Evolutionary conservation across 2,113 vertebrate species (phyloP), one percentile per base, ranked within the genome.

Genomic region (Rhombomys opimus): DNA sequence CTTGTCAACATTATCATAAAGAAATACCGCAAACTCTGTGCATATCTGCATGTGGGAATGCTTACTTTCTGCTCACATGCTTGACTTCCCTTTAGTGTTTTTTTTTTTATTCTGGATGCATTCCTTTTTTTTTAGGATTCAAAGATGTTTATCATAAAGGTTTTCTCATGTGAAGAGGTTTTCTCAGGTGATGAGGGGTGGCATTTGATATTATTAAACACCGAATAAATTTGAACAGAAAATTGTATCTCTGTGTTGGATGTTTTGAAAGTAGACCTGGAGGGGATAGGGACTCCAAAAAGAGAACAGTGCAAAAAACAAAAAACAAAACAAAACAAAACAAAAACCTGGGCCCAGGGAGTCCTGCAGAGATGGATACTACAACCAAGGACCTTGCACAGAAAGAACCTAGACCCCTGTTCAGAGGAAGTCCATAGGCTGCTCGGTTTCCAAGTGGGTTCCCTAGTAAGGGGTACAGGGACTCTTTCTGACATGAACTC

Each of bases 1-100:
- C 92, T 88, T 97, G 70, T 94, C 93, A 96, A 61, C 89, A 86
- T 46, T 88, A 92, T 87, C 93, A 94, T 41, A 89, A 84, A 25
- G 89, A 67, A 70, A 93, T 52, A 85, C 41, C 78, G 50, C 46
- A 46, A 97, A 90, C 75, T 80, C 82, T 80, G 41, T 13, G 3
- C 27, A 5, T 23, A 30, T 46, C 65, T 67, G n/a, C 35, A 67
- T 89, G 61, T 95, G 75, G 73, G 65, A 89, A 23, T 80, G 6
- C 2, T 81, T 88, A 57, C 23, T 67, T 87, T 76, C 54, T 5
- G 5, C n/a, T 46, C n/a, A 35, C 59, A 35, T 14, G 68, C 52
- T 46, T 46, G 46, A 4, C 91, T 85, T 38, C 52, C 1, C 50
- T 70, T 46, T 63, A 13, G n/a, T 14, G 38, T 88, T 14, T 46